A percentile compares a stretch with the other conserved stretches of the same genome.
These are phyloP conservation scores for Acronicta psi DNA, from an alignment of 2,888 invertebrate genomes.

Conservation along the genomic window DNA sequence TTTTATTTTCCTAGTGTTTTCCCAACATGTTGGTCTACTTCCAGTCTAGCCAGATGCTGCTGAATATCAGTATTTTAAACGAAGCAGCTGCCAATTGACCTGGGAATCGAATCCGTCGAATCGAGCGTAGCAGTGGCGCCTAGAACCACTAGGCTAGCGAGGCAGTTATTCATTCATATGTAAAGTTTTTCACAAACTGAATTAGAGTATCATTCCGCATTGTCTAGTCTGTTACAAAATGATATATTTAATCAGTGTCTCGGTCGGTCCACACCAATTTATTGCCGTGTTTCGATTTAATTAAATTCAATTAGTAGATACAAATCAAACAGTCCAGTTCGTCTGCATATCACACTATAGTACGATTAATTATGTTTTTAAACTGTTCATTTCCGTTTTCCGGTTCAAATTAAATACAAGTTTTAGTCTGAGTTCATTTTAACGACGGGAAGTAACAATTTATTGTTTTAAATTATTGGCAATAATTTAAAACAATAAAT, in stretches of 20 bases:
- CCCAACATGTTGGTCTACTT: no score
- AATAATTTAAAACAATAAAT: no score
- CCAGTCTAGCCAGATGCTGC: no score
- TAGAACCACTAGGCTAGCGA: no score
- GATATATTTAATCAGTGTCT: constrained; percentile 38
- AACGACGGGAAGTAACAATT: constrained; percentile 27
- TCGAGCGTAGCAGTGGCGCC: no score
- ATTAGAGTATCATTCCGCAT: constrained; percentile 1
- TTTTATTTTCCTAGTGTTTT: no score
- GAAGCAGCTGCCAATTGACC: no score
- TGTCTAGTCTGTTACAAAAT: constrained; percentile 27
- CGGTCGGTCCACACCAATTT: constrained; percentile 51
- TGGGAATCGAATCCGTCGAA: no score
- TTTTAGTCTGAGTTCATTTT: constrained; percentile 18
- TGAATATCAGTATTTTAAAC: no score
- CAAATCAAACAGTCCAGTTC: constrained; percentile 61
- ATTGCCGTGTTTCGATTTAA: constrained; percentile 58
- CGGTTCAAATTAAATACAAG: constrained; percentile 11
- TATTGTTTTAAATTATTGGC: neutral
- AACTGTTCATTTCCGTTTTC: constrained; percentile 43
- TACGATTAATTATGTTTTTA: constrained; percentile 41
- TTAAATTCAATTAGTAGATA: constrained; percentile 68
- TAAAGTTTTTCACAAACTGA: no score
- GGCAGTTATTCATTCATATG: no score
- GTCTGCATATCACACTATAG: constrained; percentile 51